Evolutionary conservation across 2,113 vertebrate species (phyloP), one percentile per base, ranked within the genome.

Genomic region (Piaya cayana): DNA sequence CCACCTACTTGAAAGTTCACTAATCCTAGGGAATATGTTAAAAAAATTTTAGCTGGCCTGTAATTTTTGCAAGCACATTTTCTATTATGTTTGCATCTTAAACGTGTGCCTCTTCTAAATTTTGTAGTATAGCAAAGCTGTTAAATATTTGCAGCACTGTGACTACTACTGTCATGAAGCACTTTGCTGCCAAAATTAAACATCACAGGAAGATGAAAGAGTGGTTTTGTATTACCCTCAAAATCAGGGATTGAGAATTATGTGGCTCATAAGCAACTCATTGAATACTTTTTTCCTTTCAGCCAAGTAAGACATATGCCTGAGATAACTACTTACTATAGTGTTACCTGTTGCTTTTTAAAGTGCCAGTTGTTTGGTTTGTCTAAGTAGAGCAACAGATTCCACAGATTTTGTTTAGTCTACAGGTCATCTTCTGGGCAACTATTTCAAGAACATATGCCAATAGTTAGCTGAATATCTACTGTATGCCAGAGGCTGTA

Each of bases 391-490:
- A 93, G 45, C 49, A 93, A 91, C 13, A 83, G 78, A 93, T 97
- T 96, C 81, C 85, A 95, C 22, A 86, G 82, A 92, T 85, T 96
- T 74, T 97, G 81, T 98, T 98, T 97, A 96, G 93, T 97, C 96
- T 98, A 92, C 49, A 90, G 85, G 45, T 96, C 94, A 96, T 92
- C 96, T 96, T 96, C 82, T 86, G 75, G 92, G 55, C 45, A 94
- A 65, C 39, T 18, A 47, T 92, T 95, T 96, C 26, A 96, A 91
- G 59, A 95, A 90, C 86, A 97, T 81, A 93, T 95, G 83, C 85
- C 87, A 97, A 68, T 94, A 95, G 91, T 93, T 96, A 97, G 60
- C 77, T 89, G 71, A 95, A 80, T 91, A 96, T 89, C 63, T 95
- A 85, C 81, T 89, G 63, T 56, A 64, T 67, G 22, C 77, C 72